These are phyloP conservation scores for Epizoanthus rinbou DNA, from an alignment of 92 coral and sea anemone species.

Conservation along the genomic window DNA sequence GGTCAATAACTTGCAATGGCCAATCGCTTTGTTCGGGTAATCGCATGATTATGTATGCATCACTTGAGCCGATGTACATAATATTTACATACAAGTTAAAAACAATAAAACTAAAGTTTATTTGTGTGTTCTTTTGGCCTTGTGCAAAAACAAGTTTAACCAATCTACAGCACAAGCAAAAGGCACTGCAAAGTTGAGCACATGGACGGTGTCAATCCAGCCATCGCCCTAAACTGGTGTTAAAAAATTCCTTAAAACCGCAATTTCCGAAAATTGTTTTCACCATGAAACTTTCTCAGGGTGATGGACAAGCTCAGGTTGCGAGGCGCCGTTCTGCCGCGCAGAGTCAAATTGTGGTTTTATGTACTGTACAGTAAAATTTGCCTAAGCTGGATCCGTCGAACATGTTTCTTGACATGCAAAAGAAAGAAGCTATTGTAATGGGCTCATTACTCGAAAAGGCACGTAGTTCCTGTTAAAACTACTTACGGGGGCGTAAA, in stretches of 20 bases:
- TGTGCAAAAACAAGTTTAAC: neutral
- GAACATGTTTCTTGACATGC: slow-evolving; percentile 6
- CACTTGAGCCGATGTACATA: slow-evolving; percentile 24
- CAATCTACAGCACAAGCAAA: neutral
- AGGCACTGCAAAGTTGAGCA: neutral
- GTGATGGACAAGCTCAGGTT: slow-evolving; percentile 60
- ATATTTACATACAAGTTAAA: slow-evolving; percentile 38
- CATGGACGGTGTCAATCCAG: neutral
- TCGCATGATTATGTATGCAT: slow-evolving; percentile 34
- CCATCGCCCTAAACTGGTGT: slow-evolving; percentile 37
- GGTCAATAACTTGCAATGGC: slow-evolving; percentile 38
- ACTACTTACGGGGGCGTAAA: slow-evolving; percentile 35
- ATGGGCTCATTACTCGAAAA: neutral
- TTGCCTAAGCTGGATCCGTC: neutral
- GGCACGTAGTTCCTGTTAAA: slow-evolving; percentile 8
- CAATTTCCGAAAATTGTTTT: slow-evolving; percentile 49
- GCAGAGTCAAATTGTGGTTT: slow-evolving; percentile 37
- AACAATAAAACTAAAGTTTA: slow-evolving; percentile 36
- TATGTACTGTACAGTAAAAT: slow-evolving; percentile 30
- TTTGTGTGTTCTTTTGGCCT: slow-evolving; percentile 24
- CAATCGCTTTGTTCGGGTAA: slow-evolving; percentile 49
- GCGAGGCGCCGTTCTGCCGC: slow-evolving; percentile 67
- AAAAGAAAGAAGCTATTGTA: neutral
- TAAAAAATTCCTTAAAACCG: slow-evolving; percentile 36
- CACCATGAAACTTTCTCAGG: slow-evolving; percentile 24